Evolutionary conservation across 2,888 invertebrate species (phyloP).

Genomic region (Drosophila melanosoma): DNA sequence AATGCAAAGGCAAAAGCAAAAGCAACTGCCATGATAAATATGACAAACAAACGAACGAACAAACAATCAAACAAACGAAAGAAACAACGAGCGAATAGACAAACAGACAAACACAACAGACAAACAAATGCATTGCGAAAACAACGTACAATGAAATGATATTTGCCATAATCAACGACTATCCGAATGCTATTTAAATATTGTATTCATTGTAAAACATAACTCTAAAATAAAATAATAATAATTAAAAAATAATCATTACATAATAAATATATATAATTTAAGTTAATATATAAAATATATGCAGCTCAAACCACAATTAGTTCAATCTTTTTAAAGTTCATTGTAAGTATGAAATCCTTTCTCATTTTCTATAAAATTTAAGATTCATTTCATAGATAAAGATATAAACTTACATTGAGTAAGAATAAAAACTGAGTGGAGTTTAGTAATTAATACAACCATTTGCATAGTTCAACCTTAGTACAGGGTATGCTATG

Average conservation of each 20-base stretch:
- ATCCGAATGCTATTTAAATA: conserved; percentile 13
- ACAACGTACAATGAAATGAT: conserved; percentile 29
- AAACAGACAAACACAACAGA: conserved; percentile 50
- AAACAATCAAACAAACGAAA: conserved; percentile 57
- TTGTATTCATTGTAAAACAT: not conserved
- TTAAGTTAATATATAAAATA: not conserved
- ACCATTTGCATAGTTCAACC: conserved; percentile 10
- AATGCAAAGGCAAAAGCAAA: conserved; percentile 54
- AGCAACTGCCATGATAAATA: conserved; percentile 81
- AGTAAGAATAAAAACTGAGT: not conserved
- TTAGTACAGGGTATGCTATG: conserved; percentile 56
- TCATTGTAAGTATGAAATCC: not conserved
- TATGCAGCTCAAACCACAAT: not conserved
- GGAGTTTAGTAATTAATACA: not conserved
- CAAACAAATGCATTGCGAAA: conserved; percentile 73
- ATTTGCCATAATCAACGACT: conserved; percentile 9
- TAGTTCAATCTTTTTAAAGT: not conserved
- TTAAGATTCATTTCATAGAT: too few relatives aligned
- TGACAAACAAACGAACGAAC: conserved; percentile 64
- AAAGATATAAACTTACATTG: too few relatives aligned
- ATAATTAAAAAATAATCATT: not conserved
- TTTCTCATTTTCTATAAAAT: not conserved
- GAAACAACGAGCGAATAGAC: conserved; percentile 55
- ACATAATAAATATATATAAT: not conserved
- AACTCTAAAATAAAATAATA: conserved; percentile 5